Evolutionary conservation across 2,113 vertebrate genomes (phyloP), one percentile per base, ranked within the genome.

Genomic region (Spizaetus ornatus): DNA sequence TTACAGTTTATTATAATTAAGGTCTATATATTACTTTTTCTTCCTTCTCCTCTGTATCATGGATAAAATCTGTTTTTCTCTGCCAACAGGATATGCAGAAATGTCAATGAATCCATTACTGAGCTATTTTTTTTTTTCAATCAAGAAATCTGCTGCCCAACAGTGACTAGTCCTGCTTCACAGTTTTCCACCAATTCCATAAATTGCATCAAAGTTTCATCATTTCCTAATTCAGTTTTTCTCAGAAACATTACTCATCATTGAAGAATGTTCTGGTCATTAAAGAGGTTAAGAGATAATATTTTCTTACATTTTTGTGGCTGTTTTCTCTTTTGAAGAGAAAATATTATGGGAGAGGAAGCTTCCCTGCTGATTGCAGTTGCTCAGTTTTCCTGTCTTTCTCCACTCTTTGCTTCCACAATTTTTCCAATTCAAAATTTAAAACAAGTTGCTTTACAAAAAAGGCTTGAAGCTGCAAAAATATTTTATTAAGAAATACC

Each of bases 261-360:
- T 10, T 91, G 61, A 82, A 96, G 59, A 96, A 95, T 84, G 89
- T 79, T 91, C 83, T 92, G 72, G 89, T 93, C 81, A 91, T 95
- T 95, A 83, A 87, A 61, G 71, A 85, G 70, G 88, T 90, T 94
- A 76, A 82, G 70, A 89, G 61, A 93, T 45, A 96, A 91, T 93
- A 85, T 96, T 97, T 96, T 96, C 82, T 93, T 87, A 91, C 90
- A 93, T 96, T 96, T 96, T 96, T 96, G 87, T 88, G 90, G 78
- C 29, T 89, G 31, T 91, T 96, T 96, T 96, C 61, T 85, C 48
- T 94, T 91, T 80, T 76, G 48, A 61, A 89, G 40, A 76, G 65
- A 84, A 97, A 84, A 87, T 87, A 84, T 86, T 94, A 20, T 61
- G 38, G 52, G 81, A 92, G 56, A 89, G 67, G 81, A 95, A 92